A percentile compares a stretch with the other conserved stretches of the same genome.
Evolutionary conservation across 2,888 invertebrate genomes (phyloP).

Genomic region (Cataglyphis albicans): DNA sequence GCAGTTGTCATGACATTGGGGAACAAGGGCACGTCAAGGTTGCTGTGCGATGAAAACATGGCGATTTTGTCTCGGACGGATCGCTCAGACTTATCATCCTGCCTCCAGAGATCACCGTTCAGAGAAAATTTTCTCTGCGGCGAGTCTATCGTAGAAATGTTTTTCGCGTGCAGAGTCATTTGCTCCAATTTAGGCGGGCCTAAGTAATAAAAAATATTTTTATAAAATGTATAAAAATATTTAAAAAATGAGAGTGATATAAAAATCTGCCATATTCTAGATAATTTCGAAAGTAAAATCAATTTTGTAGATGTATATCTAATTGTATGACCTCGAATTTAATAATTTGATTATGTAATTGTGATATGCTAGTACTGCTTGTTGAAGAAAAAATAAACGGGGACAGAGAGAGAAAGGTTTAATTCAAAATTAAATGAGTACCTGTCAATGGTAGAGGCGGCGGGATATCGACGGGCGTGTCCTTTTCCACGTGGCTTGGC

Average conservation of each 20-base stretch:
- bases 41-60: slow-evolving; percentile 90
- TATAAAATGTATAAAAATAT: not conserved
- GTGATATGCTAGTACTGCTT: not conserved
- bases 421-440: slow-evolving; percentile 40
- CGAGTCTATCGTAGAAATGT: slow-evolving; percentile 41
- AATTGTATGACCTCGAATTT: not conserved
- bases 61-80: slow-evolving; percentile 95
- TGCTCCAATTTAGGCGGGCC: slow-evolving; percentile 80
- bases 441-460: slow-evolving; percentile 84
- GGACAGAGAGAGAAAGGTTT: slow-evolving; percentile 7
- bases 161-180: slow-evolving; percentile 55
- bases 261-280: not conserved
- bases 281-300: not conserved
- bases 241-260: not conserved
- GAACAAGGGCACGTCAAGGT: slow-evolving; percentile 78
- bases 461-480: slow-evolving; percentile 67
- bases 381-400: not conserved
- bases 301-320: slow-evolving; percentile 7
- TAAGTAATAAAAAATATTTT: slow-evolving; percentile 25
- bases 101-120: slow-evolving; percentile 87
- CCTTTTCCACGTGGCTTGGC: slow-evolving; percentile 60
- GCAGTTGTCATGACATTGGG: slow-evolving; percentile 79
- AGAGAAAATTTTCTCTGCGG: slow-evolving; percentile 77
- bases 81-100: slow-evolving; percentile 92
- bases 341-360: slow-evolving; percentile 20